Percentiles rank a stretch among this genome's conserved stretches.
phyloP scores from a whole-genome alignment of 2,888 invertebrate species.

The Ceriagrion tenellum region DNA sequence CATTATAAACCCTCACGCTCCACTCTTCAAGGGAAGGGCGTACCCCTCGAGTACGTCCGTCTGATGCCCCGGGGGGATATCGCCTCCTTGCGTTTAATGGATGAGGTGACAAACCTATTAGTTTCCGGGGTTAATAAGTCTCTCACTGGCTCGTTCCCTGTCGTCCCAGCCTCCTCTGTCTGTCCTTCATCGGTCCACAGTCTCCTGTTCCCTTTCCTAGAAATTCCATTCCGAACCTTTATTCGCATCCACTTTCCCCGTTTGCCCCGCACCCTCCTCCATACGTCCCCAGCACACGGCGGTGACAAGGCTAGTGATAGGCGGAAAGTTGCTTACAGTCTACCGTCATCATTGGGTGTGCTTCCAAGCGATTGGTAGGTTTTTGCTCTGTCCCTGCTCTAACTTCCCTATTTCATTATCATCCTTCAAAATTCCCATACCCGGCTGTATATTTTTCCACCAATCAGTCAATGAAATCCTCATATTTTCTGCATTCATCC shows the following conservation, averaged over 20 bases:
- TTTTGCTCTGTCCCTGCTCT: too few relatives aligned
- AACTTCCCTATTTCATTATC: too few relatives aligned
- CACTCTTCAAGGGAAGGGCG: background rate
- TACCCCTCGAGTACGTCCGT: background rate
- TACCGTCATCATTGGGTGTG: too few relatives aligned
- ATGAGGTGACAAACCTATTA: slow-evolving; percentile 39
- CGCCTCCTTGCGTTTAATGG: slow-evolving; percentile 27
- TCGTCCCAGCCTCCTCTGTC: background rate
- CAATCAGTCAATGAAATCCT: too few relatives aligned
- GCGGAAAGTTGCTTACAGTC: background rate
- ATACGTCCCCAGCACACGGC: background rate
- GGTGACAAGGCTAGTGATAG: background rate
- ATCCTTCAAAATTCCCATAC: too few relatives aligned
- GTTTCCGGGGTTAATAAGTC: slow-evolving; percentile 29
- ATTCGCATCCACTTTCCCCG: background rate
- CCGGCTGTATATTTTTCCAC: too few relatives aligned
- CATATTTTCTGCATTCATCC: too few relatives aligned
- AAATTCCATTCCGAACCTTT: background rate
- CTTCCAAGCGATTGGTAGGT: too few relatives aligned
- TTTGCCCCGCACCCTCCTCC: background rate
- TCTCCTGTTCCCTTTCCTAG: background rate
- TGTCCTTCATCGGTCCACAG: background rate
- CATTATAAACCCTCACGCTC: slow-evolving; percentile 26
- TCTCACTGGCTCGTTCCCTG: background rate
- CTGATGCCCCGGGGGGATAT: background rate